Evolutionary conservation across 2,888 invertebrate species (phyloP), one percentile per base, ranked within the genome.

Genomic region (Scaeva pyrastri): DNA sequence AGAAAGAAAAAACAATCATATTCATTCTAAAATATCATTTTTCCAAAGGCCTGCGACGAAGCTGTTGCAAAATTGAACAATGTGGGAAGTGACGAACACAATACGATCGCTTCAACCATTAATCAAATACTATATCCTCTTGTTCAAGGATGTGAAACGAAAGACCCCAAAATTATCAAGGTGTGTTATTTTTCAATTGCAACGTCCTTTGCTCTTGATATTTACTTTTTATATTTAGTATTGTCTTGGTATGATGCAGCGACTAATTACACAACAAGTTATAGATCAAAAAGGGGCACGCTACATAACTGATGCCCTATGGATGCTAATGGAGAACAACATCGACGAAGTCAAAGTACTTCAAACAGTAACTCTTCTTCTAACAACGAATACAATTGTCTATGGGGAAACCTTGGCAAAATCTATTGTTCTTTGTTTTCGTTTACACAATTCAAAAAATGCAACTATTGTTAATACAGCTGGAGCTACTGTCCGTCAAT

Each of bases 81-180:
- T 89, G 96, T 97, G 12, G 94, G 96, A 50, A 94, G 95, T 89
- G 95, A 95, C 89, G 96, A 96, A 11, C 96, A 96, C 91, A 95
- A 95, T 88, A 96, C 97, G n/a, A 94, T 98, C 74, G 96, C 96
- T 90, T 97, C 97, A 91, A 96, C 97, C 23, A 97, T 98, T 84
- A 96, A 97, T 91, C 99, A 99, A 93, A 97, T 99, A 89, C 94
- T 99, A 79, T 98, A 98, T 93, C 99, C 99, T 0, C 94, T 99
- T 88, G 97, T 99, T 41, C 97, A 99, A 93, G 99, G 98, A 91
- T 99, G 99, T 93, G 98, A 99, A 92, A 98, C 98, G 31, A 98
- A 98, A 93, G 98, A 98, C 93, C 94, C 97, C 70, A 98, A 98
- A 94, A 96, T 99, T 89, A 98, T 98, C 68, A 97, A 97, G 95